Evolutionary conservation across 2,113 vertebrate species (phyloP).

Genomic region (Coreoperca whiteheadi): DNA sequence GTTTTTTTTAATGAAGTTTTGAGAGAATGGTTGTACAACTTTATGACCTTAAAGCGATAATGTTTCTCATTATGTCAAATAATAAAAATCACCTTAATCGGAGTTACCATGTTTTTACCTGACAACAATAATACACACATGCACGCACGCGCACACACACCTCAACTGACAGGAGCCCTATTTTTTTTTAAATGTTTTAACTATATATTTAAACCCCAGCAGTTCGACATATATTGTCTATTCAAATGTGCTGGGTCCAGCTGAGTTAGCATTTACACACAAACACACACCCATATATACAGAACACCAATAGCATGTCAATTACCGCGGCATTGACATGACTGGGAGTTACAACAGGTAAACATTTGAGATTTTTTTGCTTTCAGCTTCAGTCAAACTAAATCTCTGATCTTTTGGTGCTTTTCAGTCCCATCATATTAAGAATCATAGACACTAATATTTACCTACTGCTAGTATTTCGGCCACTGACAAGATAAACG

Average conservation of each 20-base stretch:
- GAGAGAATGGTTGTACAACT: neutral
- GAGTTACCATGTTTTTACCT: neutral
- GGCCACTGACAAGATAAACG: neutral
- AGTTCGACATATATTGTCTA: neutral
- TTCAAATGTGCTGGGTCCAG: constrained; percentile 4
- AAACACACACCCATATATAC: constrained; percentile 15
- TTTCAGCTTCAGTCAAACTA: constrained; percentile 53
- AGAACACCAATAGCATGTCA: constrained; percentile 28
- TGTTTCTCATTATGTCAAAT: neutral
- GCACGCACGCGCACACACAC: neutral
- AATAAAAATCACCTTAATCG: neutral
- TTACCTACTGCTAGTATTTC: constrained; percentile 5
- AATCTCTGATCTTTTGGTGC: constrained; percentile 20
- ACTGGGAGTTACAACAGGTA: constrained; percentile 22
- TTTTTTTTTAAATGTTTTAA: neutral
- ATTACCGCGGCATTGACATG: neutral
- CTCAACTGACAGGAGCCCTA: constrained; percentile 32
- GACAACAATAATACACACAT: neutral
- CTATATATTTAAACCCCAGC: neutral
- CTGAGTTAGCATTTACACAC: constrained; percentile 2
- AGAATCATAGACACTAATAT: constrained; percentile 22
- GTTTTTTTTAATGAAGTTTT: neutral
- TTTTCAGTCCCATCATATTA: constrained; percentile 49
- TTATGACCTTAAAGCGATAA: neutral
- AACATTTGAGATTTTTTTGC: constrained; percentile 12